Evolutionary conservation across 2,797 vertebrate species (phyloP).

Genomic region (Chloroceryle amazona): DNA sequence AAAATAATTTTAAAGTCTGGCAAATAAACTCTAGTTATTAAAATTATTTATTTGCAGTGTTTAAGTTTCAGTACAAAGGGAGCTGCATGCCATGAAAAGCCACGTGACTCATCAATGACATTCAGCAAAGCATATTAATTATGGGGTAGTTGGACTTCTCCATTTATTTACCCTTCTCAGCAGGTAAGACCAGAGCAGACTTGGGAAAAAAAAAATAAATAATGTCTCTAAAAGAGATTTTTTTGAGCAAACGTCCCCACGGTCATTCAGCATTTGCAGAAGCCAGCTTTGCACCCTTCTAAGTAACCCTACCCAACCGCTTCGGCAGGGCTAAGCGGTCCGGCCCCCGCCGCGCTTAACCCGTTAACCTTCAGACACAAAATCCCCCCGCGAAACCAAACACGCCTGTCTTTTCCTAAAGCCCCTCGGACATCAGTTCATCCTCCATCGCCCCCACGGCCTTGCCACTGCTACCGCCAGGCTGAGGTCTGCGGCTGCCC

Average conservation of each 20-base stretch:
- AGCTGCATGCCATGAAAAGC: neutral
- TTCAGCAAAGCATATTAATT: neutral
- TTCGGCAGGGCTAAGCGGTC: neutral
- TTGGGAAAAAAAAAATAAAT: no score
- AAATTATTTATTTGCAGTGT: neutral
- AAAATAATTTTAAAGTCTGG: neutral
- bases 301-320: neutral
- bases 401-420: rapidly evolving
- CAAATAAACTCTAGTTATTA: neutral
- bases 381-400: rapidly evolving
- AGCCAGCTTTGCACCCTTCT: neutral
- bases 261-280: neutral
- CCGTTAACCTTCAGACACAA: neutral
- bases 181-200: neutral
- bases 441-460: neutral
- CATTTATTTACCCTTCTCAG: neutral
- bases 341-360: no score
- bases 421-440: rapidly evolving
- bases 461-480: neutral
- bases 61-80: neutral
- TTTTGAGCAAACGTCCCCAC: neutral
- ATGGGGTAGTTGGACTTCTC: neutral
- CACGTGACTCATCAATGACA: constrained; percentile 26
- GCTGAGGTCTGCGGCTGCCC: neutral
- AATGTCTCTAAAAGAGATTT: neutral